Base-by-base conservation (phyloP, 2,797 vertebrate species). In the Cuculus canorus region DNA sequence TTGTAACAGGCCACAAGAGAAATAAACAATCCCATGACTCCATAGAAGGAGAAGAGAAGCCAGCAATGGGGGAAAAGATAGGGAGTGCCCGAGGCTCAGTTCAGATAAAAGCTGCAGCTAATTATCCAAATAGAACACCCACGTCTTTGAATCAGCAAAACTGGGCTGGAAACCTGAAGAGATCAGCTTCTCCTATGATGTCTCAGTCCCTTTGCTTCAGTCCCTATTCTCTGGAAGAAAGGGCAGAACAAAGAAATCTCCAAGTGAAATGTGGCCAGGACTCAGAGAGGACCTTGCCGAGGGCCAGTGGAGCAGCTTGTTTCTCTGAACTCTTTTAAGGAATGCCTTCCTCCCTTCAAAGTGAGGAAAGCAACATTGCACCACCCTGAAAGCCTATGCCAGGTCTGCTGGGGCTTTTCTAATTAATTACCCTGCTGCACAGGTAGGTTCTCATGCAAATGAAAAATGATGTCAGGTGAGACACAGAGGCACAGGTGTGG, bases 51-150 rank as follows among this genome's bases (percentile, higher is more conserved):
- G 21, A 15, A 22, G 1, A 39, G 48, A 27, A 91, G 16, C 24
- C 63, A 86, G 37, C 5, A 79, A 66, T 0, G 5, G 63, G 63
- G 63, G 75, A 86, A 94, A 86, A 94, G 18, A n/a, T 37, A 32
- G 22, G 43, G 39, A 90, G 48, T 6, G 54, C 85, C 85, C 2
- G 33, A 86, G 85, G 87, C 80, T 77, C 59, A 25, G 63, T 37
- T 81, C 73, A 88, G 87, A 92, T 86, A 73, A 91, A 96, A 92
- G 66, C 56, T 63, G 63, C 33, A 47, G 82, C 64, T 96, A 91
- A 95, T 94, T 93, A 93, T 63, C 16, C 37, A 68, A 87, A 77
- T 35, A 71, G 72, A 95, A 87, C 59, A 57, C n/a, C 61, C 35
- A 4, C 53, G 27, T 41, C 35, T 81, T 80, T 88, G 89, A 90